Conservation (phyloP, 2,888 invertebrate species). For the Drosophila nigritarsus region DNA sequence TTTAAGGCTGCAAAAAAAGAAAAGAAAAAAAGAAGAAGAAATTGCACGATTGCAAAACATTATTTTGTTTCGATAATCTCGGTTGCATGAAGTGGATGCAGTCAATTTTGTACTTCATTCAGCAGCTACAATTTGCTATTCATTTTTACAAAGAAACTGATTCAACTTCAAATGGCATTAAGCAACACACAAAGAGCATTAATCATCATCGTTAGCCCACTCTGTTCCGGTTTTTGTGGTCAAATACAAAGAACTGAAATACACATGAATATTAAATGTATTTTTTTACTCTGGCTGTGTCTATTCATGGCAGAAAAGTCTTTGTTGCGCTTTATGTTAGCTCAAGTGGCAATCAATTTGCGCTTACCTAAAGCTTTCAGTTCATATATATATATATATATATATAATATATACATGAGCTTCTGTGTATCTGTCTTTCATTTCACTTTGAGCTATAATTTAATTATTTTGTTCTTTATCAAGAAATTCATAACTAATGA, state of each 20-base stretch:
- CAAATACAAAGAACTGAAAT: slow-evolving; percentile 24
- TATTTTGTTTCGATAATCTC: slow-evolving; percentile 17
- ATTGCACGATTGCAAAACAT: slow-evolving; percentile 19
- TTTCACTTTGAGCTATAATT: not conserved
- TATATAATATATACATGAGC: too few species aligned
- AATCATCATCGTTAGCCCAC: slow-evolving; percentile 21
- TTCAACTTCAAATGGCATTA: not conserved
- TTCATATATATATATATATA: not conserved
- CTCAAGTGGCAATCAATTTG: slow-evolving; percentile 28
- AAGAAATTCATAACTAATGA: not conserved
- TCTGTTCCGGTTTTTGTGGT: slow-evolving; percentile 22
- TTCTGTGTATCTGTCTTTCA: not conserved
- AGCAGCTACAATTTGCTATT: not conserved
- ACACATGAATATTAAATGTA: slow-evolving; percentile 9
- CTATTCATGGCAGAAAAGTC: slow-evolving; percentile 4
- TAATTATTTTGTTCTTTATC: not conserved
- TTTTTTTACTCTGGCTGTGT: not conserved
- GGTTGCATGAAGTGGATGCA: not conserved
- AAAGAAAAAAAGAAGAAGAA: too few species aligned
- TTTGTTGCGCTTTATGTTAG: slow-evolving; percentile 27
- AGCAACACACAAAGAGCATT: slow-evolving; percentile 22
- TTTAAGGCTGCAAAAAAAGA: too few species aligned
- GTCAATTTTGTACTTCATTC: slow-evolving; percentile 1
- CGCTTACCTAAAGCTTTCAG: too few species aligned
- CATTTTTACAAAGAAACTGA: slow-evolving; percentile 7